Evolutionary conservation across 1,140 invertebrate species (phyloP), one percentile per base, ranked within the genome.

Genomic region (Rhynchophorus ferrugineus): DNA sequence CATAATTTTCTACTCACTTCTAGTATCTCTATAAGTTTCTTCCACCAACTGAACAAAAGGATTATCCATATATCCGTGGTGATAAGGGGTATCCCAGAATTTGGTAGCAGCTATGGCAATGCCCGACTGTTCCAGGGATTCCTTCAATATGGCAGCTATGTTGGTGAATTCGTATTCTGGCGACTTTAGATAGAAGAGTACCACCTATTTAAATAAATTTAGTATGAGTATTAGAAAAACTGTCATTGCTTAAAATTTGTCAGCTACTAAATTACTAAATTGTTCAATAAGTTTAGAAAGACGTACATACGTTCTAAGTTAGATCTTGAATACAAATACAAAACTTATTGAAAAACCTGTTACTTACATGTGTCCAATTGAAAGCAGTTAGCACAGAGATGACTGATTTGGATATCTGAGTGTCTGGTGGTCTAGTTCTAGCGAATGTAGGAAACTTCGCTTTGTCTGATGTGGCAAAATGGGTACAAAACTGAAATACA

Each of bases 371-470:
- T 34, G 83, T 88, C 84, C 86, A 89, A 64, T 87, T 84, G 66
- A 89, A 91, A 17, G 80, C 77, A 29, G 80, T 71, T 14, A 93
- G 70, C 5, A 92, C 77, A 1, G 89, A 83, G 11, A 85, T 82
- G 0, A 94, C 87, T 0, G 89, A 90, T 65, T 91, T 89, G 6
- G 88, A 92, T 36, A 95, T 93, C 68, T 93, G 90, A 13, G 85
- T 90, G 62, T 94, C 91, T 0, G 93, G 92, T 0, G 94, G 94
- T 38, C 89, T 78, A 0, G 92, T 97, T 44, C 95, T 75, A 0
- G 89, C 89, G 69, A 98, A 97, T 2, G 94, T 97, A 9, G 91
- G 82, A 71, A 91, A 98, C 56, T 87, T 78, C 8, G 69, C 71
- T 67, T 95, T 95, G 69, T 94, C 84, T 3, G 89, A 91, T 17